Percentiles rank a stretch among this genome's conserved stretches.
Evolutionary conservation across 2,113 vertebrate genomes (phyloP).

Genomic region (Maylandia zebra): DNA sequence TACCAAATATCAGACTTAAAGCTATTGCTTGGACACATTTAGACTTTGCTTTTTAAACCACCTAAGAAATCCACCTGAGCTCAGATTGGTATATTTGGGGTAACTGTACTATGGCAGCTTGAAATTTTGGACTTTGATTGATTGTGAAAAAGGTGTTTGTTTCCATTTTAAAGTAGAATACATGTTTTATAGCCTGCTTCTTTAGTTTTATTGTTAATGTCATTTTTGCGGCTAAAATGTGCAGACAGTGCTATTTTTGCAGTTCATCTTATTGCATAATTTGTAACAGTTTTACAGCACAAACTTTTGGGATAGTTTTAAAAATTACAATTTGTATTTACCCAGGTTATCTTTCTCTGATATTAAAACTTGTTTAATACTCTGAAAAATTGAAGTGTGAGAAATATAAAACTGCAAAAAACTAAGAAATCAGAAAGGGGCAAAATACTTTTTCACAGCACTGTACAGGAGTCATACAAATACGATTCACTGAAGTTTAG

Average conservation of each 20-base stretch:
- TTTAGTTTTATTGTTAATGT: not conserved
- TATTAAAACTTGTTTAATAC: not conserved
- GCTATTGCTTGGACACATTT: not conserved
- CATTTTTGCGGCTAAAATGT: not conserved
- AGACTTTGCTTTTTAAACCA: not conserved
- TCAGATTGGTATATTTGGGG: not conserved
- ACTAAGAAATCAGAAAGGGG: not conserved
- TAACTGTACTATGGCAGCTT: not conserved
- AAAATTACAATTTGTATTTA: not conserved
- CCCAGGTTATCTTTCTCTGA: not conserved
- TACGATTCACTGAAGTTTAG: not conserved
- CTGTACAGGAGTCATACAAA: not conserved
- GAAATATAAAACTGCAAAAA: not conserved
- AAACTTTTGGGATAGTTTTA: not conserved
- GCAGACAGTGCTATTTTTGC: not conserved
- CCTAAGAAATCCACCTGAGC: not conserved
- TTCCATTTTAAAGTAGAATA: not conserved
- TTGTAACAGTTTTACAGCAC: not conserved
- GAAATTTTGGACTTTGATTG: not conserved
- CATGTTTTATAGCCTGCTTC: not conserved
- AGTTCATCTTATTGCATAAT: not conserved
- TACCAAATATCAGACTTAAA: not conserved
- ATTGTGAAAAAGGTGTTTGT: not conserved
- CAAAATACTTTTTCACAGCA: not conserved
- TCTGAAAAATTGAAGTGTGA: not conserved